Evolutionary conservation across 2,797 vertebrate genomes (phyloP).

Genomic region (Capromys pilorides): DNA sequence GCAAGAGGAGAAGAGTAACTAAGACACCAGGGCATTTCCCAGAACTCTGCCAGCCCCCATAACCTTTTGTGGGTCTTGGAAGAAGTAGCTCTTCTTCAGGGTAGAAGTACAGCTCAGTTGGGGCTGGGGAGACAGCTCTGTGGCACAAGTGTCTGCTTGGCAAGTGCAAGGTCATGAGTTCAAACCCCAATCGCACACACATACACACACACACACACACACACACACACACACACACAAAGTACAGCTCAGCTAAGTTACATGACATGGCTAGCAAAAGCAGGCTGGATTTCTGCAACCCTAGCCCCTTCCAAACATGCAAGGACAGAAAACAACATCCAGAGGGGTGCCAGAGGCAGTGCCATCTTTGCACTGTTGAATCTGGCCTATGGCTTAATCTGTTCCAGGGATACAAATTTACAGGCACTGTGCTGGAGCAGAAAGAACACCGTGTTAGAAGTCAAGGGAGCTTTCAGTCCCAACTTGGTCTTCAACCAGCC

Average conservation of each 20-base stretch:
- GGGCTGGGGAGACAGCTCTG: too few species aligned
- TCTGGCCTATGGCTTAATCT: not conserved
- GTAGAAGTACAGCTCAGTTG: not conserved
- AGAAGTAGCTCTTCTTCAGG: not conserved
- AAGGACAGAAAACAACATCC: not conserved
- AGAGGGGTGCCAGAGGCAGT: not conserved
- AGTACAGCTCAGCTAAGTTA: not conserved
- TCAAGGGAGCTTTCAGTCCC: not conserved
- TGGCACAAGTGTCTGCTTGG: too few species aligned
- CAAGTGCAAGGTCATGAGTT: too few species aligned
- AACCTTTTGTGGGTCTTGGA: not conserved
- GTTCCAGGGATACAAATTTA: not conserved
- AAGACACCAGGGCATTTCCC: not conserved
- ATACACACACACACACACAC: too few species aligned
- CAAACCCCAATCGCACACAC: too few species aligned
- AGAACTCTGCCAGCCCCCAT: not conserved
- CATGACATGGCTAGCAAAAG: not conserved
- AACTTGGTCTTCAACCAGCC: not conserved
- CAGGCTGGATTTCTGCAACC: not conserved
- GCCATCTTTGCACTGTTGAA: not conserved
- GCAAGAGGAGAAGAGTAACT: too few species aligned
- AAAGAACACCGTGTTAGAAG: not conserved
- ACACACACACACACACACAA: too few species aligned
- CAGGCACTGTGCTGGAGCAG: not conserved
- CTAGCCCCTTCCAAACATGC: fast-evolving